These are phyloP conservation scores for Solea solea DNA, from an alignment of 2,113 vertebrate genomes.

Conservation along the genomic window DNA sequence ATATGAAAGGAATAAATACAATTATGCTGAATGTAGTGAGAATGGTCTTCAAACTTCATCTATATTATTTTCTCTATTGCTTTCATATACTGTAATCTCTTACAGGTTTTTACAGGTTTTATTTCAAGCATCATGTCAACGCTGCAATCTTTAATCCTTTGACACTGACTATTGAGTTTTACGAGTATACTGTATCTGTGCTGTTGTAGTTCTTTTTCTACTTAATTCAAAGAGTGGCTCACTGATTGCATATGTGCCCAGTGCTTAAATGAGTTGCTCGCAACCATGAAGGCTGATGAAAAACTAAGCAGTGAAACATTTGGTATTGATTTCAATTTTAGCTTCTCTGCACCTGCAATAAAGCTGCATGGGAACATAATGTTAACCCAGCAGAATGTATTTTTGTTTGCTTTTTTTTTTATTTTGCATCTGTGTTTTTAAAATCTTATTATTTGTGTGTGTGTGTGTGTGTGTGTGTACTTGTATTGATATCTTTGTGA, in stretches of 20 bases:
- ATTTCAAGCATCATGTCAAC: neutral
- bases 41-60: too few species aligned
- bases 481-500: too few species aligned
- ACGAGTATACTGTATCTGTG: neutral
- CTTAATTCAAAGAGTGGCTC: slow-evolving; percentile 3
- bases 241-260: slow-evolving; percentile 18
- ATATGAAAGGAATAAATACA: too few species aligned
- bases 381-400: slow-evolving; percentile 3
- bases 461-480: too few species aligned
- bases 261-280: slow-evolving; percentile 14
- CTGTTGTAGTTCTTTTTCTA: neutral
- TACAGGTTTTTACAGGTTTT: too few species aligned
- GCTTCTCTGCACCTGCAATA: slow-evolving; percentile 13
- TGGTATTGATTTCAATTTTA: slow-evolving; percentile 49
- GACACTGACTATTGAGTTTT: neutral
- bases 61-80: too few species aligned
- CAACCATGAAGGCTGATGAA: slow-evolving; percentile 24
- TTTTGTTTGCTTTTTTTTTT: slow-evolving; percentile 5
- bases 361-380: slow-evolving; percentile 20
- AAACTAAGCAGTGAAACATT: slow-evolving; percentile 23
- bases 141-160: neutral
- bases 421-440: neutral
- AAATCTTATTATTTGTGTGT: too few species aligned
- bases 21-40: too few species aligned
- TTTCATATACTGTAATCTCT: too few species aligned